These are phyloP conservation scores for Palythoa caribaeorum DNA, from an alignment of 92 coral and sea anemone genomes.

Conservation along the genomic window DNA sequence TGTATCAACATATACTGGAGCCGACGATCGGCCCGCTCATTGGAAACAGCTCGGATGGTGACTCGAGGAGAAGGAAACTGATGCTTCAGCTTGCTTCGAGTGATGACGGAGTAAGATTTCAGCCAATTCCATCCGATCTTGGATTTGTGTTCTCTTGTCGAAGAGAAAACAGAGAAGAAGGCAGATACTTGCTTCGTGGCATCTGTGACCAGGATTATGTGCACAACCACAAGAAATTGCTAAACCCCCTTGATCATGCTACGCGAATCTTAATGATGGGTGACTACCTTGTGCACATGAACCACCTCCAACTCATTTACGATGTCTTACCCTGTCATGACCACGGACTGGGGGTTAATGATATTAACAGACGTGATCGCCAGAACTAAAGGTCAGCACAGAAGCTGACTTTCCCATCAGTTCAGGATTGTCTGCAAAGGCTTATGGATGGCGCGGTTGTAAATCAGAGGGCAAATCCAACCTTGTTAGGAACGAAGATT, in stretches of 20 bases:
- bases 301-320: conserved; percentile 56
- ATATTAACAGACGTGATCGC: background rate
- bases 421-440: background rate
- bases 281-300: conserved; percentile 52
- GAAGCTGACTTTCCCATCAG: conserved; percentile 33
- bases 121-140: conserved; percentile 30
- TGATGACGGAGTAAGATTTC: conserved; percentile 50
- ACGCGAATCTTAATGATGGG: conserved; percentile 34
- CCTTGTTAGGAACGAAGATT: conserved; percentile 1
- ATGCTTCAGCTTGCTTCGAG: conserved; percentile 50
- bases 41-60: conserved; percentile 56
- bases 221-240: conserved; percentile 67
- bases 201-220: conserved; percentile 64
- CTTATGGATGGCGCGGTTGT: conserved; percentile 22
- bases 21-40: conserved; percentile 45
- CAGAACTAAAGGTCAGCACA: conserved; percentile 43
- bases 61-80: conserved; percentile 50
- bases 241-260: conserved; percentile 52
- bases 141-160: conserved; percentile 53
- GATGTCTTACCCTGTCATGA: conserved; percentile 28
- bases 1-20: conserved; percentile 37
- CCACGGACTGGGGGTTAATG: conserved; percentile 13
- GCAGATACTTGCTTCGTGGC: conserved; percentile 25
- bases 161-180: conserved; percentile 4
- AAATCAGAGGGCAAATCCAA: background rate